phyloP scores from a whole-genome alignment of 2,797 vertebrate genomes.

The Aulostomus chinensis region DNA sequence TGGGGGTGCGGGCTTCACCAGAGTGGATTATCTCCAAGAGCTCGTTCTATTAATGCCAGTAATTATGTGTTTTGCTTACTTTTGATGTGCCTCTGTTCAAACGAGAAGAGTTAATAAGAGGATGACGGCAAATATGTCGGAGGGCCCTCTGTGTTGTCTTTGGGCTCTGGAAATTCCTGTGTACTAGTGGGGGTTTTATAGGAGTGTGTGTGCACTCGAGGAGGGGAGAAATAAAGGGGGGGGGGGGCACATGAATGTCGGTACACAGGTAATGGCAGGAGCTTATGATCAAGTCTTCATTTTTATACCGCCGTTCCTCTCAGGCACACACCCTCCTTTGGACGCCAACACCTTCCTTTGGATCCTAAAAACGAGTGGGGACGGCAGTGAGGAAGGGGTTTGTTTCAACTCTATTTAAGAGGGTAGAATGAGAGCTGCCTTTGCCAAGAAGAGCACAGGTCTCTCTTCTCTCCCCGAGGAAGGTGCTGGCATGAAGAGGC shows the following conservation, averaged over 20 bases:
- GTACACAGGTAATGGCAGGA: constrained; percentile 66
- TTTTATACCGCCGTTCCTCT: constrained; percentile 56
- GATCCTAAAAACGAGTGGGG: constrained; percentile 39
- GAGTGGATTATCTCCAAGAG: constrained; percentile 85
- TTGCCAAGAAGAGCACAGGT: constrained; percentile 58
- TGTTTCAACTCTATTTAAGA: constrained; percentile 68
- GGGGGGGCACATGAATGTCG: constrained; percentile 55
- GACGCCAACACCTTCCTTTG: constrained; percentile 40
- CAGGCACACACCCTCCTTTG: constrained; percentile 21
- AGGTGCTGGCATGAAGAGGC: constrained; percentile 58
- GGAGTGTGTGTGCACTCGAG: constrained; percentile 3
- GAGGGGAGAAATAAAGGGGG: constrained; percentile 34
- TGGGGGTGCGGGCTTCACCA: constrained; percentile 73
- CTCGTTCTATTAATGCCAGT: constrained; percentile 86
- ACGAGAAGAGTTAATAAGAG: constrained; percentile 76
- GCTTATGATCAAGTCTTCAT: constrained; percentile 72
- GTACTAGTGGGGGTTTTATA: constrained; percentile 35
- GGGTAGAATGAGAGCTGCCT: constrained; percentile 41
- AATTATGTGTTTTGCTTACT: constrained; percentile 90
- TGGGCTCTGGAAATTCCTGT: constrained; percentile 69
- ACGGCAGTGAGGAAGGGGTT: constrained; percentile 29
- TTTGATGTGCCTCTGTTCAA: constrained; percentile 82
- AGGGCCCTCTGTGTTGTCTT: constrained; percentile 71
- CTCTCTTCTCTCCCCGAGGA: constrained; percentile 57
- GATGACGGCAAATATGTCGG: constrained; percentile 77